A percentile compares a stretch with the other conserved stretches of the same genome.
These are phyloP conservation scores for Acanthosoma haemorrhoidale DNA, from an alignment of 2,888 invertebrate species.

Conservation along the genomic window DNA sequence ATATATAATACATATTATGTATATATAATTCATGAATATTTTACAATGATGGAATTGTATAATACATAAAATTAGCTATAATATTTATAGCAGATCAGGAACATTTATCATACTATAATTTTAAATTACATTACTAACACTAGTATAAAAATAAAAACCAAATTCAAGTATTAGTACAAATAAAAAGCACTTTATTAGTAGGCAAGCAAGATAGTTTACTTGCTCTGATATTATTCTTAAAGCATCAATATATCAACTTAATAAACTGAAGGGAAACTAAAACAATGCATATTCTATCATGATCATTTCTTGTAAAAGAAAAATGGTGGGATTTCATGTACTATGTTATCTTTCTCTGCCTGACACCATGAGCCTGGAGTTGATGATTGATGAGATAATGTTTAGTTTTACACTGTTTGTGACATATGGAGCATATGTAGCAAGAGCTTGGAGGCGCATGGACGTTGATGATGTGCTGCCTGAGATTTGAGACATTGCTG, in stretches of 20 bases:
- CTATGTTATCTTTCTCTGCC: slow-evolving; percentile 51
- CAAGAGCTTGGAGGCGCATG: slow-evolving; percentile 66
- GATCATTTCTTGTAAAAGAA: no score
- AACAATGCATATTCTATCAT: no score
- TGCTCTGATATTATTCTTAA: not conserved
- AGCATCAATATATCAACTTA: no score
- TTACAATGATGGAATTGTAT: no score
- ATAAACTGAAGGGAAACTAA: not conserved
- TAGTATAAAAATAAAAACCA: not conserved
- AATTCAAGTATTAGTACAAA: not conserved
- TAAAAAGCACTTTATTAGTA: not conserved
- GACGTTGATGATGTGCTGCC: slow-evolving; percentile 69
- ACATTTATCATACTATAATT: not conserved
- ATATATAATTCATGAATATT: no score
- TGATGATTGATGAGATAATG: slow-evolving; percentile 71
- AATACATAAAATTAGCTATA: no score
- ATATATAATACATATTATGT: no score
- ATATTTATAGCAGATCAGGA: no score
- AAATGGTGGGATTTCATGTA: not conserved
- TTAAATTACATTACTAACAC: not conserved
- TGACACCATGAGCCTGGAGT: slow-evolving; percentile 66
- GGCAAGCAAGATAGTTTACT: not conserved
- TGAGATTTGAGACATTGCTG: slow-evolving; percentile 57
- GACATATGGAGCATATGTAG: slow-evolving; percentile 66
- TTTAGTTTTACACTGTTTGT: slow-evolving; percentile 68